Conservation (phyloP, 2,888 invertebrate species). For the Choristoneura rosaceana region DNA sequence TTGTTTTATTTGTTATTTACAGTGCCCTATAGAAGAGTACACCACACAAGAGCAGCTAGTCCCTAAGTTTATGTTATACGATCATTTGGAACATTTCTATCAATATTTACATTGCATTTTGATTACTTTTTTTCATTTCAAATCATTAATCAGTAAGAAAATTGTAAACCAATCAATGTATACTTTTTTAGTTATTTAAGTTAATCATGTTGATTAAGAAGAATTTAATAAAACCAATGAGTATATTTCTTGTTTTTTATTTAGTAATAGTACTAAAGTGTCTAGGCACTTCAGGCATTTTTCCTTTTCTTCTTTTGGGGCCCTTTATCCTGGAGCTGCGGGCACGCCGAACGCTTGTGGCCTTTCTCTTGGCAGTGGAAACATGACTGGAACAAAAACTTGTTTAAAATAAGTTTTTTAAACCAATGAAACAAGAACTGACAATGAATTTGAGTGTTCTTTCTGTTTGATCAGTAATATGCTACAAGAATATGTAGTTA, state of each 20-base stretch:
- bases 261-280: slow-evolving; percentile 50
- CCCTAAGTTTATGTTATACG: not conserved
- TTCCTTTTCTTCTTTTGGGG: slow-evolving; percentile 65
- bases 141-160: slow-evolving; percentile 15
- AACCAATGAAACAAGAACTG: too few relatives aligned
- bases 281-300: slow-evolving; percentile 53
- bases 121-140: slow-evolving; percentile 12
- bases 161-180: slow-evolving; percentile 4
- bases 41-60: not conserved
- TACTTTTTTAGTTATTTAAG: slow-evolving; percentile 46
- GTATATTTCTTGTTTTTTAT: slow-evolving; percentile 56
- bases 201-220: slow-evolving; percentile 56
- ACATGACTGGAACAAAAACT: slow-evolving; percentile 77
- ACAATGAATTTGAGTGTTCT: too few relatives aligned
- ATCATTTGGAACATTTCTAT: not conserved
- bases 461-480: too few relatives aligned
- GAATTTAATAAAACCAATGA: slow-evolving; percentile 47
- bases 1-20: slow-evolving; percentile 47
- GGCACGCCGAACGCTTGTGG: slow-evolving; percentile 84
- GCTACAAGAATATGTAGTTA: too few relatives aligned
- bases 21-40: slow-evolving; percentile 50
- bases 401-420: too few relatives aligned
- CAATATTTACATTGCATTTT: slow-evolving; percentile 16
- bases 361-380: slow-evolving; percentile 85
- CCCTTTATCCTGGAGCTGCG: slow-evolving; percentile 60